Percentiles rank a stretch among this genome's conserved stretches.
Conservation (phyloP, 64 coral and sea anemone genomes). For the Platygyra sinensis region DNA sequence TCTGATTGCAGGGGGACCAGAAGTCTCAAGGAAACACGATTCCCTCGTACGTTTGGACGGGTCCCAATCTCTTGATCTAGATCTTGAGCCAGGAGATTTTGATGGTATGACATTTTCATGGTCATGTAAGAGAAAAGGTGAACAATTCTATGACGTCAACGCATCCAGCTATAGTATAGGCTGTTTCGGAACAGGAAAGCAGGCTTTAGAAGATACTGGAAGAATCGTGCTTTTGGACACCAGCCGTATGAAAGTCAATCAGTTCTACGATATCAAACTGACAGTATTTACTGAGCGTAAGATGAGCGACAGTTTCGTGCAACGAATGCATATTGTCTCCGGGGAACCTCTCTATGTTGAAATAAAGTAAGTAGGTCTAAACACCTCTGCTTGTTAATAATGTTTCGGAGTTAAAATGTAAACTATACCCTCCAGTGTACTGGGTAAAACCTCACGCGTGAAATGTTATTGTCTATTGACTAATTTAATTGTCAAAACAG, state of each 20-base stretch:
- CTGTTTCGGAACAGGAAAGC: conserved; percentile 63
- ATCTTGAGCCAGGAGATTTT: conserved; percentile 2
- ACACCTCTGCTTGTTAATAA: not conserved
- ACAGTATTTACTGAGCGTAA: conserved; percentile 1
- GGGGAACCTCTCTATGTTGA: conserved; percentile 52
- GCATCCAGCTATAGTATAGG: not conserved
- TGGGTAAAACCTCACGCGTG: no score
- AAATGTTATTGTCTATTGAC: no score
- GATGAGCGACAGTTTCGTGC: conserved; percentile 20
- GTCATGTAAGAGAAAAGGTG: conserved; percentile 67
- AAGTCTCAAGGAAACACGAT: conserved; percentile 9
- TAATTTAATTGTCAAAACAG: no score
- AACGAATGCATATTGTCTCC: conserved; percentile 53
- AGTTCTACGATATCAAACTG: conserved; percentile 47
- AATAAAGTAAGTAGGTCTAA: conserved; percentile 59
- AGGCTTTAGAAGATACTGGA: conserved; percentile 6
- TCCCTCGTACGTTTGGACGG: conserved; percentile 29
- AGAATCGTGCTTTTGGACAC: conserved; percentile 38
- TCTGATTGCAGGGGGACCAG: conserved; percentile 52
- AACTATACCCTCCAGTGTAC: no score
- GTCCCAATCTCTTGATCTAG: conserved; percentile 54
- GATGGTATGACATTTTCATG: conserved; percentile 58
- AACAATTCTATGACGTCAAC: conserved; percentile 6
- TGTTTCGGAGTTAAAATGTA: not conserved
- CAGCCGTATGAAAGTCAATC: conserved; percentile 30